A percentile compares a stretch with the other conserved stretches of the same genome.
Evolutionary conservation across 2,113 vertebrate genomes (phyloP).

Genomic region (Sphaerodactylus townsendi): DNA sequence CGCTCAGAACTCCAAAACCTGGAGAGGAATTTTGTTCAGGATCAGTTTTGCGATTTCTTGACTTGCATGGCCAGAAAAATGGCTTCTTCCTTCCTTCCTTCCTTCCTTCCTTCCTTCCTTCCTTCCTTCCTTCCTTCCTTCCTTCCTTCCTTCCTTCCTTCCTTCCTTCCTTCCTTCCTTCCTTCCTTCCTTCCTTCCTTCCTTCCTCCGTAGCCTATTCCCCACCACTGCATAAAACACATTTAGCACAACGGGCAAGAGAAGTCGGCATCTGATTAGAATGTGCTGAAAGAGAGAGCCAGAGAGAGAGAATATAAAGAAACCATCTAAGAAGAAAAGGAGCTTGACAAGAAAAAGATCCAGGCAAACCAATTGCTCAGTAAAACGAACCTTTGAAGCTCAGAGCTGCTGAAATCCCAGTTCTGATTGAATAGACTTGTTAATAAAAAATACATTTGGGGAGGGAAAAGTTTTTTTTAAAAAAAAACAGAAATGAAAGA

Average conservation of each 20-base stretch:
- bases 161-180: too few relatives aligned
- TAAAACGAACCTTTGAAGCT: slow-evolving; percentile 43
- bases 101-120: too few relatives aligned
- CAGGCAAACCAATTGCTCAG: slow-evolving; percentile 37
- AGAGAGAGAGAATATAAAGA: background rate
- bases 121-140: too few relatives aligned
- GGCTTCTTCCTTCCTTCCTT: background rate
- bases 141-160: too few relatives aligned
- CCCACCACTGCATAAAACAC: slow-evolving; percentile 1
- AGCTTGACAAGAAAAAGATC: slow-evolving; percentile 8
- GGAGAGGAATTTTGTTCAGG: too few relatives aligned
- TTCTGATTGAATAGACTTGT: slow-evolving; percentile 53
- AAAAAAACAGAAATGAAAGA: slow-evolving; percentile 2
- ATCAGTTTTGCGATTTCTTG: too few relatives aligned
- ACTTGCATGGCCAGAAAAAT: too few relatives aligned
- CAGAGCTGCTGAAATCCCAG: slow-evolving; percentile 14
- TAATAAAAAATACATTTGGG: slow-evolving; percentile 50
- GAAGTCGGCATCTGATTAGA: slow-evolving; percentile 14
- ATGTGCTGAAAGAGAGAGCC: background rate
- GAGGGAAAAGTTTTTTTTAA: background rate
- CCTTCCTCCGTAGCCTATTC: too few relatives aligned
- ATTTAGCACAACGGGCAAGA: slow-evolving; percentile 6
- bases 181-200: too few relatives aligned
- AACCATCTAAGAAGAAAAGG: background rate
- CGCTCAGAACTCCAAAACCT: too few relatives aligned